phyloP scores from a whole-genome alignment of 92 coral and sea anemone genomes.

The Bergia sp. region DNA sequence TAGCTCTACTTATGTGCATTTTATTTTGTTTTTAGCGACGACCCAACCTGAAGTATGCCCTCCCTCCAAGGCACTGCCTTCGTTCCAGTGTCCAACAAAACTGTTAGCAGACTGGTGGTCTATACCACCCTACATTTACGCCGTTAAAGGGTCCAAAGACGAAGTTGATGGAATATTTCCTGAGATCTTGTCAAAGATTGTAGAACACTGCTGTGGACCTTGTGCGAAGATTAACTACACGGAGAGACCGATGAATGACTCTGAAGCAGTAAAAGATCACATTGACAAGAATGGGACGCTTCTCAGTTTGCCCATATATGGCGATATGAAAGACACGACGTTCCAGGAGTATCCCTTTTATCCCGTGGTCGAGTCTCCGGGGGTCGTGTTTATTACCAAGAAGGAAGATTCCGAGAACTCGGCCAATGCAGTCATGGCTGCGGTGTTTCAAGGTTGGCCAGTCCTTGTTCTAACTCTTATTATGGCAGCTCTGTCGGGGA shows the following conservation, averaged over 20 bases:
- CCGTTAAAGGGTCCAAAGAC: conserved; percentile 29
- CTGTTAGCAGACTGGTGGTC: conserved; percentile 97
- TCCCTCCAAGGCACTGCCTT: background rate
- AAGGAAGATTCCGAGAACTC: conserved; percentile 92
- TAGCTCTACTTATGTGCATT: background rate
- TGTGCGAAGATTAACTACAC: conserved; percentile 82
- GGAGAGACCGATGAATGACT: conserved; percentile 79
- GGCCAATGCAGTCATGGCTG: conserved; percentile 97
- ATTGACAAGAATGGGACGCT: conserved; percentile 77
- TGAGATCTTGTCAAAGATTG: conserved; percentile 56
- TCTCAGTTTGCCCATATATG: conserved; percentile 92
- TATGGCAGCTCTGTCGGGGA: conserved; percentile 98
- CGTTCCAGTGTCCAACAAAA: conserved; percentile 57
- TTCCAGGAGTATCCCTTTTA: conserved; percentile 90
- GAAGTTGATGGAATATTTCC: conserved; percentile 82
- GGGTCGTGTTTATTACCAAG: conserved; percentile 92
- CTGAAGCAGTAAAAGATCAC: conserved; percentile 92
- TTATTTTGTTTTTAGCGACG: background rate
- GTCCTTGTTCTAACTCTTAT: conserved; percentile 89
- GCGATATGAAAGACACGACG: conserved; percentile 92
- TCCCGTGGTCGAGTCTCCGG: conserved; percentile 98
- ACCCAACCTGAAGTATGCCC: conserved; percentile 9
- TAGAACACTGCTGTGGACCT: conserved; percentile 73
- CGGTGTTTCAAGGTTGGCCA: conserved; percentile 99
- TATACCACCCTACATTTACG: conserved; percentile 93